phyloP scores from a whole-genome alignment of 2,888 invertebrate species.

The Tenthredo distinguenda region DNA sequence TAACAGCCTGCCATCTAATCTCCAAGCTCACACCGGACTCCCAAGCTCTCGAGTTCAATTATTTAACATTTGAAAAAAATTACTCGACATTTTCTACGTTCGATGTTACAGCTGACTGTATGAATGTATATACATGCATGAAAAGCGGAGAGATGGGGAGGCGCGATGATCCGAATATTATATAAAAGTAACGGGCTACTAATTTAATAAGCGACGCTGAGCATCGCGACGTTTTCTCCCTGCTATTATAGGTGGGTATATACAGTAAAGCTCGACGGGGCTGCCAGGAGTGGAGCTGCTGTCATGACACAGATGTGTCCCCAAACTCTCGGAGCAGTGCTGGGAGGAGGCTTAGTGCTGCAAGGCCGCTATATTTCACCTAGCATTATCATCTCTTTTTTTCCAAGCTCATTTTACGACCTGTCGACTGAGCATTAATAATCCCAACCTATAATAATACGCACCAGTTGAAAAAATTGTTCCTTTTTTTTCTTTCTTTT shows the following conservation, averaged over 20 bases:
- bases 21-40: not conserved
- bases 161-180: constrained; percentile 53
- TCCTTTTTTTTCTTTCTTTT: not conserved
- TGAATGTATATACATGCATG: not conserved
- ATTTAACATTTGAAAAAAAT: too few relatives aligned
- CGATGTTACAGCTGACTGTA: not conserved
- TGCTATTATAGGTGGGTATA: constrained; percentile 31
- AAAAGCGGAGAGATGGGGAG: constrained; percentile 33
- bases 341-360: constrained; percentile 56
- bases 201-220: constrained; percentile 69
- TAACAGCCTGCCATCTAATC: not conserved
- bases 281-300: constrained; percentile 56
- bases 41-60: not conserved
- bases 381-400: constrained; percentile 71
- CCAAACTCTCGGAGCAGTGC: constrained; percentile 50
- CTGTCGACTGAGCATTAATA: constrained; percentile 72
- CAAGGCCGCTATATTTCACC: constrained; percentile 69
- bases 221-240: constrained; percentile 46
- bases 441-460: constrained; percentile 66
- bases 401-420: constrained; percentile 70
- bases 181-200: constrained; percentile 56
- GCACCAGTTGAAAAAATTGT: constrained; percentile 52
- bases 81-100: not conserved
- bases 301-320: constrained; percentile 69
- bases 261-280: constrained; percentile 35